Evolutionary conservation across 2,888 invertebrate genomes (phyloP), one percentile per base, ranked within the genome.

Genomic region (Dynastes grantii): DNA sequence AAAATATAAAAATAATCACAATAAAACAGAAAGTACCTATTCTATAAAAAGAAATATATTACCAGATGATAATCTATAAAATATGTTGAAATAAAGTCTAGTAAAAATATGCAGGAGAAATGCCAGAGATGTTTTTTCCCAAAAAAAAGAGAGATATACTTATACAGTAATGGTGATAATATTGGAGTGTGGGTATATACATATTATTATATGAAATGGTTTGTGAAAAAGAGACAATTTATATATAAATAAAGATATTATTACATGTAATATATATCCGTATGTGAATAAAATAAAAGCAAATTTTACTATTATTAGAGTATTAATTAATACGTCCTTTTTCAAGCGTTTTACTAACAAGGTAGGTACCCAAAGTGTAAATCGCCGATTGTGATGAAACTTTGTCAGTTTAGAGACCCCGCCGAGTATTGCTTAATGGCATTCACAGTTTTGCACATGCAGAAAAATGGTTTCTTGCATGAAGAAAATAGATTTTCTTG

Each of bases 271-370:
- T 29, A 51, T 70, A 51, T 49, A 70, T 37, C 49, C 9, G n/a
- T 70, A 51, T 37, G 55, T 29, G 51, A 70, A 32, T 29, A 51
- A 55, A 70, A 49, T 45, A 70, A 49, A 70, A 49, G 29, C 9
- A 70, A 70, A 70, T 70, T 70, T 70, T 70, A 70, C 29, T 70
- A 70, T 32, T 53, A 27, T n/a, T 22, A 22, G 70, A 70, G 22
- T 70, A 53, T 70, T 29, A 70, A 40, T 70, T 49, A 53, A 53
- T 8, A 9, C 22, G 5, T 9, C 51, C 40, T 13, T 45, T 67
- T 29, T 27, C n/a, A 29, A 13, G 5, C 2, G 2, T 13, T 22
- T 5, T 8, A 5, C 4, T 37, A 22, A 22, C 22, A 22, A 65
- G 45, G 45, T 37, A 37, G 6, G 37, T 37, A 22, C 22, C 22